Conservation (phyloP, 30 jellyfish, hydroid and myxozoan genomes). For the Euphysa ruthae region DNA sequence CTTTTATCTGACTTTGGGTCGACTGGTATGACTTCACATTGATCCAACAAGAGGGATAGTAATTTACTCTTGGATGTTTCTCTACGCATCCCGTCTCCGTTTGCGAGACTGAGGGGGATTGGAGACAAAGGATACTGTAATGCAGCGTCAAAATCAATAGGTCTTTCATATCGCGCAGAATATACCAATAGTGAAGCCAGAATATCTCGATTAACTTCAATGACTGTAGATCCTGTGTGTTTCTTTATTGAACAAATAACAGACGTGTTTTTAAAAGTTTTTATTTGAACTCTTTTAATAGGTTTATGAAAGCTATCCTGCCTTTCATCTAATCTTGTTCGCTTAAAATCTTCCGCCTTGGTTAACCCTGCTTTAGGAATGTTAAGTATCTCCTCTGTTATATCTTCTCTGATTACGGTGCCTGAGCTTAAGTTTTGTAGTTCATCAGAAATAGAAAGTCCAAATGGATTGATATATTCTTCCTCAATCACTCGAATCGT, state of each 20-base stretch:
- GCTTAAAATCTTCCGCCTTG: background rate
- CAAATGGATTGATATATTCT: background rate
- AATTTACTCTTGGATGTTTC: too few species aligned
- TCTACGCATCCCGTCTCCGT: too few species aligned
- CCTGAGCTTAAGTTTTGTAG: background rate
- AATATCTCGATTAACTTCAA: too few species aligned
- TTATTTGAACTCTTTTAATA: too few species aligned
- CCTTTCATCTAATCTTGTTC: background rate
- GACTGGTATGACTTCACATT: too few species aligned
- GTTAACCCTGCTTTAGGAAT: background rate
- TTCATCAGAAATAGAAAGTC: background rate
- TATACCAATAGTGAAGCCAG: background rate
- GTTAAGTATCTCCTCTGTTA: background rate
- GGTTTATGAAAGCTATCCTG: too few species aligned
- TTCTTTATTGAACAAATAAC: background rate
- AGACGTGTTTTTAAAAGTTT: too few species aligned
- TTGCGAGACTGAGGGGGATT: background rate
- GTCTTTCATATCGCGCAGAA: background rate
- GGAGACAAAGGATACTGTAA: background rate
- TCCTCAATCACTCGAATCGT: background rate
- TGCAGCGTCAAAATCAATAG: background rate
- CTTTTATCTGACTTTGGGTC: too few species aligned
- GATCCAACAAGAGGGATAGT: too few species aligned
- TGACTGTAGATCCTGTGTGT: background rate
- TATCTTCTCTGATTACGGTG: background rate